Conservation (phyloP, 2,797 vertebrate genomes). For the Chrosomus eos region DNA sequence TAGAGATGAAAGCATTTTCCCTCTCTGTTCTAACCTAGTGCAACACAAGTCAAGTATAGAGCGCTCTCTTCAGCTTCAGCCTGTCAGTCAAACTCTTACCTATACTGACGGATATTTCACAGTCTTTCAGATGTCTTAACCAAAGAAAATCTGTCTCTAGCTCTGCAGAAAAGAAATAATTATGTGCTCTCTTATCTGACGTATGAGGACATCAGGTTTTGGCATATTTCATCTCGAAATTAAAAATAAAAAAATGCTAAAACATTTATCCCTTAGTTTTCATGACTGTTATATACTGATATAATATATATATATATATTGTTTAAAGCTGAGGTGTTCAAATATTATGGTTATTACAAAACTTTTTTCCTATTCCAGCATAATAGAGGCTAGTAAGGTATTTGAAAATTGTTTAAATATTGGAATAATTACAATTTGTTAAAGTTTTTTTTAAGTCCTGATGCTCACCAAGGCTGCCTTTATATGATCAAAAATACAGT, state of each 20-base stretch:
- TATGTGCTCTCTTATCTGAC: neutral
- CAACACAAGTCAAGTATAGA: neutral
- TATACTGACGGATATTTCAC: constrained; percentile 14
- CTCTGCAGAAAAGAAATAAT: neutral
- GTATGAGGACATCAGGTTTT: neutral
- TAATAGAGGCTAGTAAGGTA: neutral
- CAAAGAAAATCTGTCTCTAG: neutral
- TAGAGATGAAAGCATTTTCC: constrained; percentile 5
- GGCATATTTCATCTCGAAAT: neutral
- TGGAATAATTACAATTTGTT: neutral
- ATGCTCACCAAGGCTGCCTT: neutral
- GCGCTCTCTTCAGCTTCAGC: neutral
- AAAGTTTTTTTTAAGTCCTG: neutral
- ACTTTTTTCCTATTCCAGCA: neutral
- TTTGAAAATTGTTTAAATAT: neutral
- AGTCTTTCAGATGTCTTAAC: constrained; percentile 13
- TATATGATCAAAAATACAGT: neutral
- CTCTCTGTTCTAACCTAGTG: neutral
- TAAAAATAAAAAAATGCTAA: neutral
- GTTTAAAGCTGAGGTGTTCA: neutral
- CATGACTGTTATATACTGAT: neutral
- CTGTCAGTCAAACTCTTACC: constrained; percentile 22
- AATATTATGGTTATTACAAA: neutral
- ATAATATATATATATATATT: no score
- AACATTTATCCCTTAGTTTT: neutral